Conservation (phyloP, 2,113 vertebrate genomes). For the Sciurus niger region DNA sequence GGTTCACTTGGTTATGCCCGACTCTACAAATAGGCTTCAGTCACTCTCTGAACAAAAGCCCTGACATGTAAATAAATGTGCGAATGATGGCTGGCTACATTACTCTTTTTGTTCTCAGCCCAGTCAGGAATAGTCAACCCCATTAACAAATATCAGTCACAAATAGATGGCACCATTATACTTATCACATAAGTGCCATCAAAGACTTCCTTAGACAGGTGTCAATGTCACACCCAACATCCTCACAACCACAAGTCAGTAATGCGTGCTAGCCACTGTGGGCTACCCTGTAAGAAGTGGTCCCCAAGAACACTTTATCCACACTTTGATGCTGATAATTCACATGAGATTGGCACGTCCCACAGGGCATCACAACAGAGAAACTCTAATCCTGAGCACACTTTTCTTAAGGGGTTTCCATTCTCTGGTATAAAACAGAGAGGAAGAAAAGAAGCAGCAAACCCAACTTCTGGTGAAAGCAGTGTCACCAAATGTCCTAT, state of each 20-base stretch:
- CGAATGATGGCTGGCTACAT: conserved; percentile 56
- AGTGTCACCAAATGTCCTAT: not conserved
- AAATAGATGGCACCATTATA: conserved; percentile 60
- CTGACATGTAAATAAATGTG: conserved; percentile 79
- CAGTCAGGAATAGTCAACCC: conserved; percentile 34
- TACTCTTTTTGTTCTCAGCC: conserved; percentile 60
- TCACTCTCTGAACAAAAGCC: conserved; percentile 78
- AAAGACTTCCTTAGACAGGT: not conserved
- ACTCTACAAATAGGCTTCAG: conserved; percentile 82
- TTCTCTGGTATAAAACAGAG: not conserved
- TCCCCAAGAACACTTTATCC: not conserved
- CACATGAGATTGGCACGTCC: not conserved
- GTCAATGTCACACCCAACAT: not conserved
- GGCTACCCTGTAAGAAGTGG: not conserved
- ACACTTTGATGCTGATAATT: not conserved
- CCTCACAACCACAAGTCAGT: not conserved
- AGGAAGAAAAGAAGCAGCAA: not conserved
- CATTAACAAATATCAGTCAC: conserved; percentile 22
- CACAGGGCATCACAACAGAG: not conserved
- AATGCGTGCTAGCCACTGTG: not conserved
- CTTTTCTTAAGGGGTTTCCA: not conserved
- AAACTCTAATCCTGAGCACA: not conserved
- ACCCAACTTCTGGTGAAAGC: not conserved
- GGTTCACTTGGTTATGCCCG: conserved; percentile 76
- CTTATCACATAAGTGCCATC: not conserved